Base-by-base conservation (phyloP, 2,888 invertebrate species). In the Girardia tigrina region DNA sequence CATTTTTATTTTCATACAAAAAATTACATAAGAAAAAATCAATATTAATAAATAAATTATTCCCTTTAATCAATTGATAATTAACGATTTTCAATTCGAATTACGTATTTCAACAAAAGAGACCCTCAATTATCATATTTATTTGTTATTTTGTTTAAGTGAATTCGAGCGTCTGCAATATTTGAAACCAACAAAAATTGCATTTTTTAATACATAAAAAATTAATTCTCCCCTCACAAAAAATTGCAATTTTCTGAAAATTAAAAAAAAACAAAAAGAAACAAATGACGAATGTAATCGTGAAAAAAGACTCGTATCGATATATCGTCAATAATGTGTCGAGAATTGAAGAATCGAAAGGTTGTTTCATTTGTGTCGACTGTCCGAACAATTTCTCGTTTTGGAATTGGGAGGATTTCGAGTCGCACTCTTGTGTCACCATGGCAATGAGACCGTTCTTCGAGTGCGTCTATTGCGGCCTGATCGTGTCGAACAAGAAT, bases 351-450 rank as follows among this genome's bases (percentile, higher is more conserved):
- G 26, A 74, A 20, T 26, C 56, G 20, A 69, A 74, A 56, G 74
- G 74, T 20, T 74, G 74, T 28, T 74, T 74, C 26, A 42, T 74
- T 4, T 74, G 74, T 74, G 26, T 56, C 16, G 74, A 42, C 26
- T 74, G 74, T 42, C 56, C 56, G n/a, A 56, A n/a, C 23, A 56
- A 56, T 56, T 56, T 56, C 23, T 56, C 56, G 2, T 56, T 56
- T 16, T 56, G 56, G 56, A 56, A 56, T 56, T 56, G 56, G 56
- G 56, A 56, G 23, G 56, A 56, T 56, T 56, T 56, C n/a, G 56
- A 56, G 23, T 56, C 56, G n/a, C 56, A 56, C 23, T 4, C 56
- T 20, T 56, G 56, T n/a, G n/a, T 56, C 23, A 6, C 20, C 23
- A n/a, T n/a, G n/a, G 56, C n/a, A n/a, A 56, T 6, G 23, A 56